These are phyloP conservation scores for Butorides virescens DNA, from an alignment of 2,113 vertebrate genomes.

Conservation along the genomic window DNA sequence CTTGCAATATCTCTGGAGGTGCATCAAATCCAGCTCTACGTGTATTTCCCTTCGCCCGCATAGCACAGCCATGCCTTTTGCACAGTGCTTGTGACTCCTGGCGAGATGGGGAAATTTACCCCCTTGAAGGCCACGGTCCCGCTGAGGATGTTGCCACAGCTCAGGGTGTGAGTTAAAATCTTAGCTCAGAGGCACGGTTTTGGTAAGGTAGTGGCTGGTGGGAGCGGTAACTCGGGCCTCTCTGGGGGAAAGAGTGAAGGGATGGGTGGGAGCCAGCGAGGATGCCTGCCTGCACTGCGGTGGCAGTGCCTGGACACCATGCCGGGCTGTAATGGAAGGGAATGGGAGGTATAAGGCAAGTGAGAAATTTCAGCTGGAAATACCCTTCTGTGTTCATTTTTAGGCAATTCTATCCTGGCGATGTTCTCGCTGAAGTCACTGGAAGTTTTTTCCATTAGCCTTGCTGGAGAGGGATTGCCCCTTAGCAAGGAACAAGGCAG, in stretches of 20 bases:
- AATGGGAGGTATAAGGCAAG: not conserved
- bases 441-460: not conserved
- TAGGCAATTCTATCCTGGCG: not conserved
- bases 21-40: not conserved
- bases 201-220: fast-evolving
- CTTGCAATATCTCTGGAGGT: not conserved
- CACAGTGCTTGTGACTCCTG: not conserved
- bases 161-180: not conserved
- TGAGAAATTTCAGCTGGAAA: not conserved
- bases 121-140: not conserved
- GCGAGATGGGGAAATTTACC: not conserved
- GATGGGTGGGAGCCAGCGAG: fast-evolving
- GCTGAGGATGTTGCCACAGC: not conserved
- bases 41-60: not conserved
- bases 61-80: not conserved
- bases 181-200: not conserved
- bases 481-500: not conserved
- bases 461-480: not conserved
- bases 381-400: not conserved
- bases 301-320: not conserved
- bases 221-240: not conserved
- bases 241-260: not conserved
- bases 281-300: fast-evolving
- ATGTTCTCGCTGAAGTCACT: not conserved
- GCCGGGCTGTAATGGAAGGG: not conserved